Conservation (phyloP, 2,797 vertebrate species). For the Epinephelus malabaricus region DNA sequence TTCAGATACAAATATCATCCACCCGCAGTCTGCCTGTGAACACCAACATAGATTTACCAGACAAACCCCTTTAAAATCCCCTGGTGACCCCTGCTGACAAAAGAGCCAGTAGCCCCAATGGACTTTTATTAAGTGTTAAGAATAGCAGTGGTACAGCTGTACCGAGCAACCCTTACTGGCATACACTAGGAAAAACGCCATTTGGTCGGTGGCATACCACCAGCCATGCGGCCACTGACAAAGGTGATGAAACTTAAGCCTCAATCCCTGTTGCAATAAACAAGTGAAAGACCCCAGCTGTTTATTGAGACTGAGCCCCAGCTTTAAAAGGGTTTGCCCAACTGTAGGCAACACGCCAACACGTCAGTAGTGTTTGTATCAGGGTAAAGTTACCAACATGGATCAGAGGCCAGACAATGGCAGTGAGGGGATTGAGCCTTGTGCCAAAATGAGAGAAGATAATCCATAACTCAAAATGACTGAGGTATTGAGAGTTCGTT, state of each 20-base stretch:
- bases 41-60: slow-evolving; percentile 64
- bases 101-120: slow-evolving; percentile 13
- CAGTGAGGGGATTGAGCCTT: background rate
- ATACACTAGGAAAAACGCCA: slow-evolving; percentile 46
- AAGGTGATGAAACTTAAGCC: slow-evolving; percentile 50
- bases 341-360: slow-evolving; percentile 23
- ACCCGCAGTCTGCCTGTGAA: slow-evolving; percentile 63
- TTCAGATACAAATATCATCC: slow-evolving; percentile 32
- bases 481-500: background rate
- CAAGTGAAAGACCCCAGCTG: slow-evolving; percentile 58
- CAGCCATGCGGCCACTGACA: slow-evolving; percentile 38
- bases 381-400: slow-evolving; percentile 39
- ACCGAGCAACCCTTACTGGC: slow-evolving; percentile 62
- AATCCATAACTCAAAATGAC: background rate
- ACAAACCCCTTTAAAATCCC: slow-evolving; percentile 36
- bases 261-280: slow-evolving; percentile 55
- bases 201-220: slow-evolving; percentile 12
- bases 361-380: slow-evolving; percentile 32
- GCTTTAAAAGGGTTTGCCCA: slow-evolving; percentile 24
- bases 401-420: slow-evolving; percentile 37
- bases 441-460: slow-evolving; percentile 31
- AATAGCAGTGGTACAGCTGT: slow-evolving; percentile 61
- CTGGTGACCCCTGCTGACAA: slow-evolving; percentile 26
- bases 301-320: slow-evolving; percentile 46
- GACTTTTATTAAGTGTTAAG: slow-evolving; percentile 60